Conservation (phyloP, 2,113 vertebrate species). For the Montifringilla adamsi region DNA sequence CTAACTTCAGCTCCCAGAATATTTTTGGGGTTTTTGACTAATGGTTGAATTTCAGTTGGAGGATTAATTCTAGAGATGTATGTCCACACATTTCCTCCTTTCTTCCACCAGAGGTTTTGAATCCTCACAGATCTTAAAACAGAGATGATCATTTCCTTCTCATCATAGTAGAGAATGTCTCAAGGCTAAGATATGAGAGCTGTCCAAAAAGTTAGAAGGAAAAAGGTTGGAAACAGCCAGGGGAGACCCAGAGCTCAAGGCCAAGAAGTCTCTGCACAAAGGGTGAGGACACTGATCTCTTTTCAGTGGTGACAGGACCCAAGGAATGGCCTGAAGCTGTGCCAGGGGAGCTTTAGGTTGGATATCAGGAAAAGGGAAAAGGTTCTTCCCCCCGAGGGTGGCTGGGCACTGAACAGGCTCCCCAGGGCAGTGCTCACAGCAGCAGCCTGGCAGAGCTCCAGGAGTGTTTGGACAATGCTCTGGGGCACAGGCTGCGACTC, state of each 20-base stretch:
- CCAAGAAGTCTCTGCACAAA: background rate
- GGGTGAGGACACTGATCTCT: background rate
- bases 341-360: background rate
- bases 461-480: background rate
- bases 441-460: background rate
- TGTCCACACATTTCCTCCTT: background rate
- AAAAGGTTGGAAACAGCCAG: background rate
- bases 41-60: background rate
- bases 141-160: background rate
- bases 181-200: background rate
- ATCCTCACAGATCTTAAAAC: background rate
- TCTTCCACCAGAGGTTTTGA: background rate
- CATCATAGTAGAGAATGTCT: fast-evolving
- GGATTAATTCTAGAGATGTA: background rate
- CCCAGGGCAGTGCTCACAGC: background rate
- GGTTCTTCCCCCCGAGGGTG: background rate
- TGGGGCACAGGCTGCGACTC: background rate
- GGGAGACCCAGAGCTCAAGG: background rate
- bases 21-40: background rate
- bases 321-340: background rate
- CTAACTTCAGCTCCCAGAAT: background rate
- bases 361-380: background rate
- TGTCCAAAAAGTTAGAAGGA: background rate
- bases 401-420: background rate
- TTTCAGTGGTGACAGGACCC: background rate